Conservation (phyloP, 1,140 invertebrate species). For the Melipona quadrifasciata region DNA sequence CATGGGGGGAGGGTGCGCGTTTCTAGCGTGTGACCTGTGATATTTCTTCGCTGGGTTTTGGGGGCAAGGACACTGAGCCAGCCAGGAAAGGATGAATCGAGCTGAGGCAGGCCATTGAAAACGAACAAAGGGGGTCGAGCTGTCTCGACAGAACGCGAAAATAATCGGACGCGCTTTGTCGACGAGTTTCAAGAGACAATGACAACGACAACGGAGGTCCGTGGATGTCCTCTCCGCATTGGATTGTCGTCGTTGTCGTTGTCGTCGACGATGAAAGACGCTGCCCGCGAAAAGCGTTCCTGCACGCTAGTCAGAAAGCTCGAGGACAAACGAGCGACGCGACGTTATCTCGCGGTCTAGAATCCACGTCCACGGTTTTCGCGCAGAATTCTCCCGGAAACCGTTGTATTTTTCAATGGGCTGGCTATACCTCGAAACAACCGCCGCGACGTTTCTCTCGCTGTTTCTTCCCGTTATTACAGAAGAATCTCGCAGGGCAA, state of each 20-base stretch:
- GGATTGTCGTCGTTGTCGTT: neutral
- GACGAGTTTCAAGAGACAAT: conserved; percentile 40
- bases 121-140: conserved; percentile 47
- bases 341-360: conserved; percentile 48
- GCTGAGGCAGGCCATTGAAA: conserved; percentile 34
- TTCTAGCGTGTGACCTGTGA: neutral
- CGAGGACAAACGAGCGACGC: conserved; percentile 54
- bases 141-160: conserved; percentile 49
- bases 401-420: conserved; percentile 36
- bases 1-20: neutral
- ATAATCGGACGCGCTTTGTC: conserved; percentile 59
- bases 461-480: neutral
- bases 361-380: neutral
- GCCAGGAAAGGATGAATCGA: conserved; percentile 39
- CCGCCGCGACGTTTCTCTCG: conserved; percentile 1
- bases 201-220: conserved; percentile 11
- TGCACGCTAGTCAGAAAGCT: conserved; percentile 16
- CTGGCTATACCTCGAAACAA: neutral
- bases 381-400: neutral
- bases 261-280: conserved; percentile 25
- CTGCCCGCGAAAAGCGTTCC: conserved; percentile 22
- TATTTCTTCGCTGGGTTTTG: neutral
- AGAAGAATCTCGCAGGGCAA: neutral
- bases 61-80: neutral
- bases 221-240: neutral